phyloP scores from a whole-genome alignment of 2,888 invertebrate genomes.

The Anoplius nigerrimus region DNA sequence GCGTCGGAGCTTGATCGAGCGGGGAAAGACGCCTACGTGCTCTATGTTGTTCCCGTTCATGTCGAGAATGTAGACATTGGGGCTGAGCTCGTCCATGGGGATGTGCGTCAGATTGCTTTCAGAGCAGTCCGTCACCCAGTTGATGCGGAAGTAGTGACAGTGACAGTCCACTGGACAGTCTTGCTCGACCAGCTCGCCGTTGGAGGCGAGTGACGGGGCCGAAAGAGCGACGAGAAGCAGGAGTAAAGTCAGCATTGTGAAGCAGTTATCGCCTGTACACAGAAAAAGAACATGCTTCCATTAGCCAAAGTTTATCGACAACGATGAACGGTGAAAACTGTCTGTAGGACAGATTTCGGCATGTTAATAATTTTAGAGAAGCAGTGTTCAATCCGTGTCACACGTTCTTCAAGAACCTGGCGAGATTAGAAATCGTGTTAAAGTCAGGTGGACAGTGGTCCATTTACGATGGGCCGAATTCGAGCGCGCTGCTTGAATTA shows the following conservation, averaged over 20 bases:
- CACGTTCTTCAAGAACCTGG: too few relatives aligned
- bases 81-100: conserved; percentile 82
- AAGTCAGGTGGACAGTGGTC: too few relatives aligned
- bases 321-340: too few relatives aligned
- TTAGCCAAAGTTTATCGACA: too few relatives aligned
- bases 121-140: conserved; percentile 87
- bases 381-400: too few relatives aligned
- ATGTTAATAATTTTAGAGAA: too few relatives aligned
- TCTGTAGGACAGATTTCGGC: too few relatives aligned
- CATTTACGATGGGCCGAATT: too few relatives aligned
- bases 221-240: conserved; percentile 47
- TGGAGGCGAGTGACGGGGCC: conserved; percentile 70
- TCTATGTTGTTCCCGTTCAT: conserved; percentile 83
- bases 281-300: background rate
- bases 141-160: conserved; percentile 85
- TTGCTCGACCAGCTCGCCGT: conserved; percentile 81
- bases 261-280: conserved; percentile 26
- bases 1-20: conserved; percentile 82
- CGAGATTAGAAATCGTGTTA: too few relatives aligned
- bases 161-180: conserved; percentile 86
- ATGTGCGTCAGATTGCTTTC: conserved; percentile 84
- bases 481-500: too few relatives aligned
- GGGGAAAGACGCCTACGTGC: conserved; percentile 79
- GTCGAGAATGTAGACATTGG: conserved; percentile 83
- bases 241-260: conserved; percentile 50